A percentile compares a stretch with the other conserved stretches of the same genome.
These are phyloP conservation scores for Gallinago undulata DNA, from an alignment of 2,113 vertebrate species.

Conservation along the genomic window DNA sequence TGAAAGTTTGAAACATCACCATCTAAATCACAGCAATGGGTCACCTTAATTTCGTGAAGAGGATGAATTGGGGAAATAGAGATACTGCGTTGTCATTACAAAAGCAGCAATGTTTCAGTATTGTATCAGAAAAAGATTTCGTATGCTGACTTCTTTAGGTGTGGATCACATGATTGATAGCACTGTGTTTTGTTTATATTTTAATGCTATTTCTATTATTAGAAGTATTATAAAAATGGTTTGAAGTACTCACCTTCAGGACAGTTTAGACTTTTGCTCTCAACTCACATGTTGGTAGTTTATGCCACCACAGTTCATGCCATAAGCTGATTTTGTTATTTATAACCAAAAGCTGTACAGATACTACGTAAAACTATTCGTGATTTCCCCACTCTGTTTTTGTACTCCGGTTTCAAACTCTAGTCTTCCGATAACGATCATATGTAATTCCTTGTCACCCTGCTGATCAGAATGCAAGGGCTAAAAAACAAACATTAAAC, in stretches of 20 bases:
- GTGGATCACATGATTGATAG: not conserved
- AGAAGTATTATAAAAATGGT: not conserved
- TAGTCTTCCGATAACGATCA: not conserved
- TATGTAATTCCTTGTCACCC: not conserved
- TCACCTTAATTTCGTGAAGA: not conserved
- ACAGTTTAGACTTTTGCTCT: not conserved
- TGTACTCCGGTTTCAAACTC: not conserved
- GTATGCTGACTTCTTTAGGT: not conserved
- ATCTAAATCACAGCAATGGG: not conserved
- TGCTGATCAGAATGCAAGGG: not conserved
- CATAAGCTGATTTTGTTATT: not conserved
- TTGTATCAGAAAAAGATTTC: not conserved
- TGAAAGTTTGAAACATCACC: not conserved
- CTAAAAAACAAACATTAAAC: not conserved
- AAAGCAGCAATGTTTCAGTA: not conserved
- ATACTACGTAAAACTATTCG: not conserved
- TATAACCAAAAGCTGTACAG: not conserved
- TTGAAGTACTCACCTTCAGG: not conserved
- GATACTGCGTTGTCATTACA: not conserved
- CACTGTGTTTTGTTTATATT: not conserved
- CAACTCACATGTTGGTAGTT: not conserved
- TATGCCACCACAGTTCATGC: not conserved
- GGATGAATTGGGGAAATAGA: not conserved
- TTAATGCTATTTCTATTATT: not conserved
- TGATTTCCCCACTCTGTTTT: not conserved